Evolutionary conservation across 35 echinoderm and acorn worm genomes (phyloP).

Genomic region (Ophiothrix spiculata): DNA sequence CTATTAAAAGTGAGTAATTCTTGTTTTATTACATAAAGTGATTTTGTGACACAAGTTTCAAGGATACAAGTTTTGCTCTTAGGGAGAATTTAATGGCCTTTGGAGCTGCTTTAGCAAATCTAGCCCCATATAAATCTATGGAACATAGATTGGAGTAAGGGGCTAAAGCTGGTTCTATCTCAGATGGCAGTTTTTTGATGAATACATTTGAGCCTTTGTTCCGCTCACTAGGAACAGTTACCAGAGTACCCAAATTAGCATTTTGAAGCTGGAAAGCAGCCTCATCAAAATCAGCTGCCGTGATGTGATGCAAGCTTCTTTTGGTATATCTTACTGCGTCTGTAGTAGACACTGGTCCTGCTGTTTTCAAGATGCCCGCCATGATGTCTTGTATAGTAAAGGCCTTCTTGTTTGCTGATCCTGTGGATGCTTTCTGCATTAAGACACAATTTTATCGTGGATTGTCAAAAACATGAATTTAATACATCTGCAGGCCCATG

Average conservation of each 20-base stretch:
- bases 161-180: background rate
- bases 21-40: conserved; percentile 4
- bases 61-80: background rate
- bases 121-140: background rate
- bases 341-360: background rate
- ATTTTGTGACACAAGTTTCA: background rate
- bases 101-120: background rate
- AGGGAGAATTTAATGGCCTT: background rate
- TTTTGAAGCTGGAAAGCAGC: background rate
- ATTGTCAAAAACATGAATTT: no score
- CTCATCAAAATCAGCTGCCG: background rate
- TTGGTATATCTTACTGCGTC: background rate
- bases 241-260: background rate
- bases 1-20: no score
- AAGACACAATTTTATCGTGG: no score
- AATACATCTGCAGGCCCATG: no score
- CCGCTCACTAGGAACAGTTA: background rate
- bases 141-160: background rate
- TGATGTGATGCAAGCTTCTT: background rate
- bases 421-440: no score
- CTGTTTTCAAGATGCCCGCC: background rate
- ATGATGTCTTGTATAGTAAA: background rate
- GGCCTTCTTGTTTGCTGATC: background rate
- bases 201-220: background rate
- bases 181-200: background rate